These are phyloP conservation scores for Bubo bubo DNA, from an alignment of 2,113 vertebrate species.

Conservation along the genomic window DNA sequence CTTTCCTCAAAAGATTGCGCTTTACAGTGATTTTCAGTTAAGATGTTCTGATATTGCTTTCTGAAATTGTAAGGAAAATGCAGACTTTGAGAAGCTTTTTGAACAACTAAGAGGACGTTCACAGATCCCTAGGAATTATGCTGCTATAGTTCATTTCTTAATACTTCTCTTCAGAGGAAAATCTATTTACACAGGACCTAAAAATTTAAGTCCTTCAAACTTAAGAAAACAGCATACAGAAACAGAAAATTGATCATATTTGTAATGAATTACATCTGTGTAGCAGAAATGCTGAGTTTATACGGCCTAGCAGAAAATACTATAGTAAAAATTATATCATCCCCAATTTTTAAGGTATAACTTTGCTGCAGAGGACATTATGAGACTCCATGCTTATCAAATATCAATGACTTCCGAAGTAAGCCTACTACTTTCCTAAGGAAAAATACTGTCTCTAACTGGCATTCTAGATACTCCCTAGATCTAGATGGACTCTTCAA, in stretches of 20 bases:
- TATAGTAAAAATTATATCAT: not conserved
- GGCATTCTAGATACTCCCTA: not conserved
- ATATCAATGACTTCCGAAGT: not conserved
- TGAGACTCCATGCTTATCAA: not conserved
- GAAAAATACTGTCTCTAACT: not conserved
- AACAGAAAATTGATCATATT: not conserved
- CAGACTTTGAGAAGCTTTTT: not conserved
- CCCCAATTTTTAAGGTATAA: not conserved
- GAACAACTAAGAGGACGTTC: not conserved
- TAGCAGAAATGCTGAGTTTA: not conserved
- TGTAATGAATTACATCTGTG: not conserved
- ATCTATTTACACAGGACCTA: not conserved
- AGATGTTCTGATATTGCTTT: not conserved
- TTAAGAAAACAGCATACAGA: not conserved
- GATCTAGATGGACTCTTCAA: not conserved
- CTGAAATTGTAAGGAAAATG: not conserved
- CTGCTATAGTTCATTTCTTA: not conserved
- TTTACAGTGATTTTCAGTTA: not conserved
- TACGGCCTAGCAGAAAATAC: not conserved
- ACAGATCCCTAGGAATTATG: not conserved
- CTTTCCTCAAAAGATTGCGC: not conserved
- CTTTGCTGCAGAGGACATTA: not conserved
- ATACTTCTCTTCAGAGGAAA: not conserved
- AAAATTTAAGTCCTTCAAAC: not conserved
- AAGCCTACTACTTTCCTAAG: not conserved